phyloP scores from a whole-genome alignment of 2,797 vertebrate species.

The Acanthurus tractus region DNA sequence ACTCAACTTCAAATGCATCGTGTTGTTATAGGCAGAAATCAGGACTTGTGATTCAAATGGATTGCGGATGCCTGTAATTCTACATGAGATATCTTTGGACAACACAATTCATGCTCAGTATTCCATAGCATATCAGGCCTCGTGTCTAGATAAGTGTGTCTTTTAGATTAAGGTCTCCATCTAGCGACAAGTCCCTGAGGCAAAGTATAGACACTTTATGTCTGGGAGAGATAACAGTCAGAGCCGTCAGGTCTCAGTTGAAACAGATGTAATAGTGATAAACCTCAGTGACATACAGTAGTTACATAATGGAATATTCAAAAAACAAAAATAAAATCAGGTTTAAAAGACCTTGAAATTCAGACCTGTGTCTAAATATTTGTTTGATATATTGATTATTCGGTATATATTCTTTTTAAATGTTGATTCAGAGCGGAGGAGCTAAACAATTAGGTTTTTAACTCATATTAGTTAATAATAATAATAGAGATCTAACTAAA shows the following conservation, averaged over 20 bases:
- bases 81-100: slow-evolving; percentile 32
- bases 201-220: slow-evolving; percentile 42
- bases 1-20: slow-evolving; percentile 69
- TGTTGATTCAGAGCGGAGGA: too few relatives aligned
- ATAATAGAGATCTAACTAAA: not conserved
- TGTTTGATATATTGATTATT: not conserved
- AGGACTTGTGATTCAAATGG: slow-evolving; percentile 25
- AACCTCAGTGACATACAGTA: slow-evolving; percentile 21
- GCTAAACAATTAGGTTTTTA: too few relatives aligned
- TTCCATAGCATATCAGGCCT: slow-evolving; percentile 14
- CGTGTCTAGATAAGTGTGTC: slow-evolving; percentile 56
- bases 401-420: too few relatives aligned
- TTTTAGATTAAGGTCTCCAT: slow-evolving; percentile 79
- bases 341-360: not conserved
- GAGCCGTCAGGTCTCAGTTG: slow-evolving; percentile 31
- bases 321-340: slow-evolving; percentile 2
- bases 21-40: slow-evolving; percentile 53
- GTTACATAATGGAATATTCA: slow-evolving; percentile 8
- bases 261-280: slow-evolving; percentile 37
- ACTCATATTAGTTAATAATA: too few relatives aligned
- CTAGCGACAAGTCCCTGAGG: slow-evolving; percentile 78
- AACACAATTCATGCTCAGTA: slow-evolving; percentile 10
- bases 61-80: slow-evolving; percentile 35
- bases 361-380: too few relatives aligned
- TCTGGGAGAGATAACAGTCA: slow-evolving; percentile 45